Conservation (phyloP, 1,140 invertebrate genomes). For the Hypsibius dujardini region DNA sequence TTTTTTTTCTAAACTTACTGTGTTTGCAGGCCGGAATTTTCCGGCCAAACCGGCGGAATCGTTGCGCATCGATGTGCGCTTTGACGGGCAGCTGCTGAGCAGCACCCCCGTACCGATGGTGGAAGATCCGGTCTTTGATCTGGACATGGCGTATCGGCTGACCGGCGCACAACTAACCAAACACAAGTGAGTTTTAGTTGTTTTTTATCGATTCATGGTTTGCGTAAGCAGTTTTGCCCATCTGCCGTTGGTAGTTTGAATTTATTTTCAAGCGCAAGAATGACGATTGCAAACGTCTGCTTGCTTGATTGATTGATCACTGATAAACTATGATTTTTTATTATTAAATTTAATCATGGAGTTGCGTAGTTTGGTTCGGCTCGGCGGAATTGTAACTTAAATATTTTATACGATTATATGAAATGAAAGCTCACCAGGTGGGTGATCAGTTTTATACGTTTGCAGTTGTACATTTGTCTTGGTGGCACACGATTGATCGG, state of each 20-base stretch:
- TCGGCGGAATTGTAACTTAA: too few relatives aligned
- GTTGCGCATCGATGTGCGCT: constrained; percentile 12
- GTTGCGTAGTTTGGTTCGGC: too few relatives aligned
- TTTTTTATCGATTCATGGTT: neutral
- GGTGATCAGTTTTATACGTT: too few relatives aligned
- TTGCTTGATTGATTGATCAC: too few relatives aligned
- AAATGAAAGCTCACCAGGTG: too few relatives aligned
- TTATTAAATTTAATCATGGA: too few relatives aligned
- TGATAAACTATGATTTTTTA: too few relatives aligned
- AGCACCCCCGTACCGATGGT: neutral
- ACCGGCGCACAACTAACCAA: neutral
- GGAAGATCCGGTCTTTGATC: constrained; percentile 12
- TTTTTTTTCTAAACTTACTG: neutral
- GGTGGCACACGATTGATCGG: too few relatives aligned
- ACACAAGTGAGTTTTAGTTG: neutral
- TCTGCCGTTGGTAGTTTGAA: neutral
- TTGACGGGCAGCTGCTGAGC: constrained; percentile 11
- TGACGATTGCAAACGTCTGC: too few relatives aligned
- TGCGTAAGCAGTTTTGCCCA: neutral
- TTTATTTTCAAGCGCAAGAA: neutral
- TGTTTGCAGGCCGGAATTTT: constrained; percentile 12
- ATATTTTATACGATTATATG: too few relatives aligned
- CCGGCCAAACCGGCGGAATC: neutral
- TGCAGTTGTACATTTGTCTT: too few relatives aligned
- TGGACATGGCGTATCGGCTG: constrained; percentile 7